phyloP scores from a whole-genome alignment of 2,888 invertebrate genomes.

The Epinotia demarniana region DNA sequence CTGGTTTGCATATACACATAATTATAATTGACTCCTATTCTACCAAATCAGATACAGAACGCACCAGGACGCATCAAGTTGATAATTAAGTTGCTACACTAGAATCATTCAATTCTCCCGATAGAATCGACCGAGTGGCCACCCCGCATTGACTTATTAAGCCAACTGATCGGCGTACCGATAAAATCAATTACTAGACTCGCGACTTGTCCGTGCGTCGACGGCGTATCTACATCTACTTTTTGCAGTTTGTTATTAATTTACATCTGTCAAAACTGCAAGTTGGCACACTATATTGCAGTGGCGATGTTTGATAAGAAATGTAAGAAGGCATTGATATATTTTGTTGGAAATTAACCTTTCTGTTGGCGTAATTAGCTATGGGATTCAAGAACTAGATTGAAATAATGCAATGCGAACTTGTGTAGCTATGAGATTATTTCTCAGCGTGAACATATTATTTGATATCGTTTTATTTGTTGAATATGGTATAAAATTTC shows the following conservation, averaged over 20 bases:
- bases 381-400: background rate
- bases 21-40: background rate
- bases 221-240: conserved; percentile 39
- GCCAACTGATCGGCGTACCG: conserved; percentile 34
- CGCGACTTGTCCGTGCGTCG: conserved; percentile 34
- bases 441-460: background rate
- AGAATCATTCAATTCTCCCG: conserved; percentile 29
- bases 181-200: conserved; percentile 44
- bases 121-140: conserved; percentile 32
- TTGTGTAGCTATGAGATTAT: background rate
- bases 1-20: background rate
- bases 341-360: background rate
- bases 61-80: conserved; percentile 28
- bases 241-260: conserved; percentile 44
- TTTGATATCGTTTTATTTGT: no score
- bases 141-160: conserved; percentile 45
- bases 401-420: background rate
- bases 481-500: no score
- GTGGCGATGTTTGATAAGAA: conserved; percentile 25
- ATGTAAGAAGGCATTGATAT: conserved; percentile 23
- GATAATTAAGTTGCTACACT: conserved; percentile 40
- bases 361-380: background rate
- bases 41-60: conserved; percentile 29
- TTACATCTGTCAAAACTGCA: conserved; percentile 44
- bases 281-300: conserved; percentile 24